Base-by-base conservation (phyloP, 1,140 invertebrate genomes). In the Aphaenogaster floridana region DNA sequence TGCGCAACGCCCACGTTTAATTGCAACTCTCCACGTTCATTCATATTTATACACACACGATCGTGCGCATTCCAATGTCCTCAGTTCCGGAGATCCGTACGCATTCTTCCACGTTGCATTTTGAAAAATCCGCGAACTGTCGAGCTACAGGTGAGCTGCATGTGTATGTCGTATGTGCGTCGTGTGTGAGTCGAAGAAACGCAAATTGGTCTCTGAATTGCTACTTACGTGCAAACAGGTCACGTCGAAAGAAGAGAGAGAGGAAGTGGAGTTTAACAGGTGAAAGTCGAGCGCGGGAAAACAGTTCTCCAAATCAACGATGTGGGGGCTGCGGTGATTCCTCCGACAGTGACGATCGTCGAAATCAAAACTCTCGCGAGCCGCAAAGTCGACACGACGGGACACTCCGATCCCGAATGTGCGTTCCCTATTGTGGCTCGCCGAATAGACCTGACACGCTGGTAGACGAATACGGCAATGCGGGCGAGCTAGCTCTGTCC, bases 401-500 rank as follows among this genome's bases (percentile, higher is more conserved):
- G n/a, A 21, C 68, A 50, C 50, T 42, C 54, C 34, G 42, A 39
- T 21, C 57, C 45, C 39, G 64, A 50, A 50, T 39, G 28, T 45
- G 71, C 48, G 57, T 28, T 54, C 28, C 45, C 50, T 42, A 39
- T 57, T 28, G 17, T 42, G 52, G 21, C 50, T 48, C 36, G 54
- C n/a, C 45, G 45, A 69, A 28, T 52, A 45, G 42, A 64, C 64
- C 54, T 52, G 57, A 77, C 63, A 72, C 48, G 68, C 39, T 66
- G 57, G 45, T 61, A 88, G 91, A 87, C 69, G 86, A 90, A 91
- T 88, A 87, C 92, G 84, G 86, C 90, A 89, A 89, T 92, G 91
- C 92, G 90, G 93, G 89, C 94, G 94, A 95, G 93, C 93, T 92
- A 95, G 95, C 95, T 95, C 94, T 95, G 94, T 93, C 94, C 94